Percentiles rank a stretch among this genome's conserved stretches.
Conservation (phyloP, 2,797 vertebrate genomes). For the Podarcis lilfordi region DNA sequence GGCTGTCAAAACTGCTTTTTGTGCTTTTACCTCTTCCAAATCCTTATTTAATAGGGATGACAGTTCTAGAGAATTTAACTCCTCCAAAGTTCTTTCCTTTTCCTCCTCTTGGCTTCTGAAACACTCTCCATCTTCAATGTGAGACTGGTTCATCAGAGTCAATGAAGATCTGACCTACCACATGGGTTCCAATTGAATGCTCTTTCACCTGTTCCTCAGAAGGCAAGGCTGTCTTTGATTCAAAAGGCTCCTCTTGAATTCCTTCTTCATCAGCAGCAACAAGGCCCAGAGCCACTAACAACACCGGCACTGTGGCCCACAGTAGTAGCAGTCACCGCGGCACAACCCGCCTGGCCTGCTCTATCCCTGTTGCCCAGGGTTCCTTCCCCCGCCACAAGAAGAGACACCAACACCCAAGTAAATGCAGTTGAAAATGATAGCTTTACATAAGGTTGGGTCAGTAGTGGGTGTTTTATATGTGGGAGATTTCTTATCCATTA, state of each 20-base stretch:
- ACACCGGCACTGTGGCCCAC: too few species aligned
- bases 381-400: too few species aligned
- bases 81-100: slow-evolving; percentile 66
- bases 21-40: slow-evolving; percentile 74
- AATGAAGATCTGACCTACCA: slow-evolving; percentile 80
- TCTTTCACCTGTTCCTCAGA: slow-evolving; percentile 84
- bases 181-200: slow-evolving; percentile 73
- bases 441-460: too few species aligned
- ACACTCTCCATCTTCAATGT: slow-evolving; percentile 66
- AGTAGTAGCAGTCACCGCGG: too few species aligned
- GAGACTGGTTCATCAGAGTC: slow-evolving; percentile 75
- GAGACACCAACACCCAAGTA: neutral
- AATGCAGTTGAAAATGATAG: neutral
- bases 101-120: slow-evolving; percentile 69
- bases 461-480: neutral
- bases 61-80: slow-evolving; percentile 73
- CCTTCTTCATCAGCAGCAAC: too few species aligned
- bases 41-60: slow-evolving; percentile 72
- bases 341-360: too few species aligned
- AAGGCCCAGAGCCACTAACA: too few species aligned
- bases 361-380: too few species aligned
- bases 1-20: slow-evolving; percentile 84
- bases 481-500: neutral
- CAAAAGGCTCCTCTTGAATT: too few species aligned
- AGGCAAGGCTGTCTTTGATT: slow-evolving; percentile 66